Conservation (phyloP, 2,888 invertebrate species). For the Eilema griseolum region DNA sequence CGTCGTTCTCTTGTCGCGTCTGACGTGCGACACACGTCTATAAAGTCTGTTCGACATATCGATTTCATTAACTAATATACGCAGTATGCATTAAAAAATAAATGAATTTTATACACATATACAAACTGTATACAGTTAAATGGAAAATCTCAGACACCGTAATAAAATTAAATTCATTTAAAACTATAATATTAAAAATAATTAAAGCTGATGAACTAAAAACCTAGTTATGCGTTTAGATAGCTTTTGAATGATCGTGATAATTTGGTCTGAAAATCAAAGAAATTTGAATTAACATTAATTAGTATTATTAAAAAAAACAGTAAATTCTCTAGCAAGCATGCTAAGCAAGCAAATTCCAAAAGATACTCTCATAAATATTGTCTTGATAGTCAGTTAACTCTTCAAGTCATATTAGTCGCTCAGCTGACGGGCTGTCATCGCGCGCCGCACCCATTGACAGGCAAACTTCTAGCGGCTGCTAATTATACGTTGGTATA, state of each 20-base stretch:
- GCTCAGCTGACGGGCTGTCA: slow-evolving; percentile 48
- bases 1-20: slow-evolving; percentile 32
- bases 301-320: too few species aligned
- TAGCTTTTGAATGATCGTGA: too few species aligned
- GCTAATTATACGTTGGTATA: slow-evolving; percentile 39
- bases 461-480: slow-evolving; percentile 24
- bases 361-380: not conserved
- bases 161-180: too few species aligned
- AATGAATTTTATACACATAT: too few species aligned
- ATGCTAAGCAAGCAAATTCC: not conserved
- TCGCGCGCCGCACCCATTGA: slow-evolving; percentile 35
- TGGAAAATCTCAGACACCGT: too few species aligned
- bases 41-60: not conserved
- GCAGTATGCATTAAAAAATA: not conserved
- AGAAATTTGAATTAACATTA: too few species aligned
- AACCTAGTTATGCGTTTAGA: too few species aligned
- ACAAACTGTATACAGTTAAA: too few species aligned
- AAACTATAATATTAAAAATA: too few species aligned
- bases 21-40: slow-evolving; percentile 2
- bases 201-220: too few species aligned
- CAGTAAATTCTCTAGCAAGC: not conserved
- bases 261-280: too few species aligned
- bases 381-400: not conserved
- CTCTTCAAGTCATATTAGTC: slow-evolving; percentile 11
- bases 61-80: not conserved